Percentiles rank a stretch among this genome's conserved stretches.
Evolutionary conservation across 2,888 invertebrate genomes (phyloP).

Genomic region (Selenia dentaria): DNA sequence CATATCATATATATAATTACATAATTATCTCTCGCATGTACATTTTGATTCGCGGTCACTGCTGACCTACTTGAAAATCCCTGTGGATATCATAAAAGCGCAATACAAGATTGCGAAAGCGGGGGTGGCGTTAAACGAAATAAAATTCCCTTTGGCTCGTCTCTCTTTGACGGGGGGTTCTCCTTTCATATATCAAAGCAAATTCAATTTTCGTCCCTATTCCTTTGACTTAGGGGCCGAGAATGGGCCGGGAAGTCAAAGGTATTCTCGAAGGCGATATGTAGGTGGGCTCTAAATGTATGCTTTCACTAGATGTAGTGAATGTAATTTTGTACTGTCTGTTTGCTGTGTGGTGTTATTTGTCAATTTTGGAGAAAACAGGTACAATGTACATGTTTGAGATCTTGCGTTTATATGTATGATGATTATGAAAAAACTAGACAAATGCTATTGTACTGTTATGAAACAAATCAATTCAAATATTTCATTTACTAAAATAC

Average conservation of each 20-base stretch:
- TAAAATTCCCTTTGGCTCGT: conserved; percentile 40
- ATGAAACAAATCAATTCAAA: no score
- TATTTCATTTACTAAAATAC: no score
- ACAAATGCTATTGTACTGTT: no score
- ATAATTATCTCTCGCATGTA: no score
- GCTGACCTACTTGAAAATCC: conserved; percentile 18
- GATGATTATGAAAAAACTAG: no score
- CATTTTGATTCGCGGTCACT: conserved; percentile 17
- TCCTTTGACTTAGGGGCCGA: conserved; percentile 7
- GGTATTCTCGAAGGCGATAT: conserved; percentile 12
- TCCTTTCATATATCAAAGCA: conserved; percentile 12
- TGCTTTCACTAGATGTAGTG: conserved; percentile 5
- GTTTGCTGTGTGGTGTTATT: conserved; percentile 12
- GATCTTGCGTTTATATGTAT: background rate
- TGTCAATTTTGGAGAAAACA: conserved; percentile 4
- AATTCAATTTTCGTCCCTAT: conserved; percentile 16
- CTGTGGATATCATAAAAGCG: conserved; percentile 28
- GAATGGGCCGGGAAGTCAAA: background rate
- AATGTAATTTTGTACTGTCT: conserved; percentile 15
- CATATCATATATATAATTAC: no score
- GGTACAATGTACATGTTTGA: background rate
- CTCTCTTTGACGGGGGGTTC: conserved; percentile 28
- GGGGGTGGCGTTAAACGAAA: conserved; percentile 37
- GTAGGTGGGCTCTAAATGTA: conserved; percentile 13
- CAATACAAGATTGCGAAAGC: conserved; percentile 28